Conservation (phyloP, 2,113 vertebrate genomes). For the Nycticryphes semicollaris region DNA sequence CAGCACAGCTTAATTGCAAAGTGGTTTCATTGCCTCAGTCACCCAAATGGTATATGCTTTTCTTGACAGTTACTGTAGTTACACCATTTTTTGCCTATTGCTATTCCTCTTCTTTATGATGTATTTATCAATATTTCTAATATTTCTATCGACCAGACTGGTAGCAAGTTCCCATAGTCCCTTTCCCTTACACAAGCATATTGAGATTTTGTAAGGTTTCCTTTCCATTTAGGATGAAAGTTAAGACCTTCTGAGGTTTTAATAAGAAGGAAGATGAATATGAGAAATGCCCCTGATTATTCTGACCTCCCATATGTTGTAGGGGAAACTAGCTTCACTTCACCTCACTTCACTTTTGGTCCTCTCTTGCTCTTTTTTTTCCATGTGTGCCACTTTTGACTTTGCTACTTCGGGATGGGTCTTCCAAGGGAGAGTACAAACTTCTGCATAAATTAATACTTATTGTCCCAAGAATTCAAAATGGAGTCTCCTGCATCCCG, state of each 20-base stretch:
- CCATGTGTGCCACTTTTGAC: background rate
- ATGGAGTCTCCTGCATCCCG: background rate
- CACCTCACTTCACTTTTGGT: background rate
- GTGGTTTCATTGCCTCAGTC: background rate
- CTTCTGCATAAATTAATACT: background rate
- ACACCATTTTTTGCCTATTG: background rate
- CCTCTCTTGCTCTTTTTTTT: background rate
- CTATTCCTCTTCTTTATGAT: background rate
- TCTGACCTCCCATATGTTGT: background rate
- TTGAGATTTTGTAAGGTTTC: background rate
- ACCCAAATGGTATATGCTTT: background rate
- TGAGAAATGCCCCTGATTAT: background rate
- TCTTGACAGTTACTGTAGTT: background rate
- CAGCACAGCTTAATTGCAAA: background rate
- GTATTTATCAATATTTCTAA: background rate
- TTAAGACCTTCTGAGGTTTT: background rate
- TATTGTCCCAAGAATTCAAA: background rate
- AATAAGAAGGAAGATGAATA: background rate
- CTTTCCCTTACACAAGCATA: background rate
- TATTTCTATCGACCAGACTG: background rate
- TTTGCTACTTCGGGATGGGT: background rate
- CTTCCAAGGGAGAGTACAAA: background rate
- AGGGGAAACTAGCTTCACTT: background rate
- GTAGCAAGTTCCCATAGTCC: background rate
- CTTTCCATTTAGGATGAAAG: background rate